Conservation (phyloP, 2,888 invertebrate species). For the Sphecodes monilicornis region DNA sequence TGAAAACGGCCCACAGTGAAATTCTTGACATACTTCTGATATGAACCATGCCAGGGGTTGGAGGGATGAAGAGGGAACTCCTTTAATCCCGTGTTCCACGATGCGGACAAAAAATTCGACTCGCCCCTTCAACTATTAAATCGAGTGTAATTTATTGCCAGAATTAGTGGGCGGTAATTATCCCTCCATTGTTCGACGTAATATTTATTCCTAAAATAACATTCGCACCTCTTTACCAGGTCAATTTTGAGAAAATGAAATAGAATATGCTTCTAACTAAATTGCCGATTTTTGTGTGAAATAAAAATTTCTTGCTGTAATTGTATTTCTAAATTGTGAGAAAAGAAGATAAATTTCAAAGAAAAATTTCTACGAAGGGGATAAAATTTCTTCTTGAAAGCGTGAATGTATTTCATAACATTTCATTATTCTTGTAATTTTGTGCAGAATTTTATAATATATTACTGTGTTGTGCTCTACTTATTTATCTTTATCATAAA, state of each 20-base stretch:
- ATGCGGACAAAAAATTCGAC: background rate
- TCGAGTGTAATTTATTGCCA: background rate
- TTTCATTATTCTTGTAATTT: no score
- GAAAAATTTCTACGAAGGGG: no score
- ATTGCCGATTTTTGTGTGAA: background rate
- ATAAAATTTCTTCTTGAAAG: no score
- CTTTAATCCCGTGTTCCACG: background rate
- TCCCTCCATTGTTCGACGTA: background rate
- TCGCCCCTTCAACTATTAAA: background rate
- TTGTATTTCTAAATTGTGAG: no score
- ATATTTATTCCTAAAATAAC: background rate
- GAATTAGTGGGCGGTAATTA: background rate
- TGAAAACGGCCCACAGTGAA: constrained; percentile 68
- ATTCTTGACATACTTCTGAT: constrained; percentile 71
- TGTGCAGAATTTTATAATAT: no score
- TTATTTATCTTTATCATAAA: no score
- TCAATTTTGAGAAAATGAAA: background rate
- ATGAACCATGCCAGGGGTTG: constrained; percentile 20
- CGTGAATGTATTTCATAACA: no score
- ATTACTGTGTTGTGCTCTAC: no score
- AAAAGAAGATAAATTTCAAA: no score
- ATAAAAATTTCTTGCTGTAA: no score
- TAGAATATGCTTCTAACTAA: no score
- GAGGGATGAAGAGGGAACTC: constrained; percentile 19
- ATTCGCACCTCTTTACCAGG: background rate